Evolutionary conservation across 2,113 vertebrate genomes (phyloP).

Genomic region (Gnathochromis pfefferi): DNA sequence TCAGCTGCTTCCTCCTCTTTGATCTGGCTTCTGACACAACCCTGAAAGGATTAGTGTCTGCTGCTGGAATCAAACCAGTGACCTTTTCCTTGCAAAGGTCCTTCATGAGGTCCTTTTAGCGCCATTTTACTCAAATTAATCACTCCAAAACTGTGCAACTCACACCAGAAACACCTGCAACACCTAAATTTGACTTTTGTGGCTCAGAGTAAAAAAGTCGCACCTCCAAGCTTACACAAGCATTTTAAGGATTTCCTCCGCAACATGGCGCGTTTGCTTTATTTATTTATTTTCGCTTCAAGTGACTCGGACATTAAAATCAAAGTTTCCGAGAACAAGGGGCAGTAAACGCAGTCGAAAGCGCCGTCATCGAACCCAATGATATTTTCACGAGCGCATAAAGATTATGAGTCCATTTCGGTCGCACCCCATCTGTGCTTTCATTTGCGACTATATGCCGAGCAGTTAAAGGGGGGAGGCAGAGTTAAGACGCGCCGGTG

Average conservation of each 20-base stretch:
- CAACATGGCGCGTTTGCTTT: background rate
- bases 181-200: background rate
- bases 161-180: background rate
- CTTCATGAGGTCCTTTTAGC: background rate
- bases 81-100: background rate
- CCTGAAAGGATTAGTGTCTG: background rate
- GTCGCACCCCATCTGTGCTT: slow-evolving; percentile 65
- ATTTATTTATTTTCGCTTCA: slow-evolving; percentile 5
- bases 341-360: slow-evolving; percentile 65
- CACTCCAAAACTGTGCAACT: background rate
- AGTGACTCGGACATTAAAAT: slow-evolving; percentile 35
- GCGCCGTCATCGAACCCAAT: slow-evolving; percentile 72
- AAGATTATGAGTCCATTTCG: slow-evolving; percentile 66
- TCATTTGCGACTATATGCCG: slow-evolving; percentile 20
- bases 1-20: background rate
- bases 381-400: slow-evolving; percentile 79
- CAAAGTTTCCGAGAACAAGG: slow-evolving; percentile 64
- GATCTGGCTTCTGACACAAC: background rate
- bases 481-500: slow-evolving; percentile 1
- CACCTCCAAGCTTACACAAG: background rate
- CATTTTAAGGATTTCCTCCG: background rate
- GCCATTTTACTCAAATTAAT: background rate
- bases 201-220: background rate
- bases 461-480: slow-evolving; percentile 31
- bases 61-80: background rate